phyloP scores from a whole-genome alignment of 2,888 invertebrate genomes.

The Hypercompe scribonia region DNA sequence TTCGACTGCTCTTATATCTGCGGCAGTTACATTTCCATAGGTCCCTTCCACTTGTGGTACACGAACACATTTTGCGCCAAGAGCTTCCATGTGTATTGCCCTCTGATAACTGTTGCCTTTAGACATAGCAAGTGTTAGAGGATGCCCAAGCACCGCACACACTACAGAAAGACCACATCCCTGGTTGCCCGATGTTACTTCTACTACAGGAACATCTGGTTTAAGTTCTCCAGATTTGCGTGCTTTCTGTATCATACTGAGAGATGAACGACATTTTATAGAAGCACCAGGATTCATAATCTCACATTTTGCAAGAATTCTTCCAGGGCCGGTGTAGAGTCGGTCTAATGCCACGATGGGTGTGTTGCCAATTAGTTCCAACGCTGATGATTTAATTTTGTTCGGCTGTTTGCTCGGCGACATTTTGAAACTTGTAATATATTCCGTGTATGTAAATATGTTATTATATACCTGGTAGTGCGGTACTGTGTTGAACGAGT shows the following conservation, averaged over 20 bases:
- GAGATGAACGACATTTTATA: constrained; percentile 77
- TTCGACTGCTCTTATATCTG: constrained; percentile 76
- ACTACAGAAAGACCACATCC: constrained; percentile 81
- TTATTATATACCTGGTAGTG: constrained; percentile 39
- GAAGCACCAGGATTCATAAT: constrained; percentile 83
- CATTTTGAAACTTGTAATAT: constrained; percentile 32
- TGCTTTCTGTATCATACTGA: constrained; percentile 75
- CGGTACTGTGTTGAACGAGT: constrained; percentile 39
- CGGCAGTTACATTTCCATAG: constrained; percentile 78
- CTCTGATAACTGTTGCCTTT: constrained; percentile 79
- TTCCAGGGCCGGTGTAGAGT: constrained; percentile 74
- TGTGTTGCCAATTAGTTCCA: constrained; percentile 81
- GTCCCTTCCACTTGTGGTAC: constrained; percentile 81
- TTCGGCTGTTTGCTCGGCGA: constrained; percentile 59
- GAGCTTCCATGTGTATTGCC: constrained; percentile 81
- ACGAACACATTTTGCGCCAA: constrained; percentile 76
- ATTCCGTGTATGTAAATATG: constrained; percentile 35
- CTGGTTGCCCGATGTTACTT: constrained; percentile 81
- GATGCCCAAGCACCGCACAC: constrained; percentile 77
- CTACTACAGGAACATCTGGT: constrained; percentile 73
- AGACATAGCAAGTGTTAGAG: constrained; percentile 79
- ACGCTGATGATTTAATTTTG: constrained; percentile 77
- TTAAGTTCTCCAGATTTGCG: constrained; percentile 65
- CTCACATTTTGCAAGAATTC: constrained; percentile 81
- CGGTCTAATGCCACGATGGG: constrained; percentile 81